A percentile compares a stretch with the other conserved stretches of the same genome.
These are phyloP conservation scores for Montipora cactus DNA, from an alignment of 64 coral and sea anemone species.

Conservation along the genomic window DNA sequence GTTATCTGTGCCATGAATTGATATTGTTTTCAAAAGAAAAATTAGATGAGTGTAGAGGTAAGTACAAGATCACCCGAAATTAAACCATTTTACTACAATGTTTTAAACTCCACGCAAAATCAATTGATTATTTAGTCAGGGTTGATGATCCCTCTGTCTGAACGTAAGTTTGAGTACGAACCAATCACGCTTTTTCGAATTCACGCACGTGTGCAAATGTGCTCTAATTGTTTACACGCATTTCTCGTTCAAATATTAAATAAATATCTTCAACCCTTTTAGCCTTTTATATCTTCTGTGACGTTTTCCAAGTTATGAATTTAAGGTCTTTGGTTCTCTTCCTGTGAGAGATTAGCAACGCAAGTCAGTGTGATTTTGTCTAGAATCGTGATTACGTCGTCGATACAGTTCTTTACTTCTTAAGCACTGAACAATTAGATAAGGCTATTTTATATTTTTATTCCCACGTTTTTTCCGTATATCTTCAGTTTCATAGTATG, in stretches of 20 bases:
- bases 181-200: slow-evolving; percentile 30
- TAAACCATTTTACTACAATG: not conserved
- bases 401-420: too few relatives aligned
- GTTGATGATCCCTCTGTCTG: not conserved
- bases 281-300: not conserved
- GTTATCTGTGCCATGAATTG: too few relatives aligned
- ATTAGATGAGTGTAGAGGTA: not conserved
- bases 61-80: not conserved
- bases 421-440: not conserved
- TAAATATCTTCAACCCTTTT: not conserved
- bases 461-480: not conserved
- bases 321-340: too few relatives aligned
- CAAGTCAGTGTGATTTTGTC: too few relatives aligned
- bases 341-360: too few relatives aligned
- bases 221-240: not conserved
- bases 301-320: too few relatives aligned
- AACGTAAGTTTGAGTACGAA: not conserved
- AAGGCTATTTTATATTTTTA: not conserved
- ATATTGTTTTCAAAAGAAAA: not conserved
- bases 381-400: too few relatives aligned
- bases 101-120: not conserved
- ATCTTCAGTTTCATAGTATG: not conserved
- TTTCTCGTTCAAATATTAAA: not conserved
- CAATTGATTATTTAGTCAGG: not conserved
- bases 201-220: slow-evolving; percentile 48